Evolutionary conservation across 2,113 vertebrate species (phyloP), one percentile per base, ranked within the genome.

Genomic region (Lophotis ruficrista): DNA sequence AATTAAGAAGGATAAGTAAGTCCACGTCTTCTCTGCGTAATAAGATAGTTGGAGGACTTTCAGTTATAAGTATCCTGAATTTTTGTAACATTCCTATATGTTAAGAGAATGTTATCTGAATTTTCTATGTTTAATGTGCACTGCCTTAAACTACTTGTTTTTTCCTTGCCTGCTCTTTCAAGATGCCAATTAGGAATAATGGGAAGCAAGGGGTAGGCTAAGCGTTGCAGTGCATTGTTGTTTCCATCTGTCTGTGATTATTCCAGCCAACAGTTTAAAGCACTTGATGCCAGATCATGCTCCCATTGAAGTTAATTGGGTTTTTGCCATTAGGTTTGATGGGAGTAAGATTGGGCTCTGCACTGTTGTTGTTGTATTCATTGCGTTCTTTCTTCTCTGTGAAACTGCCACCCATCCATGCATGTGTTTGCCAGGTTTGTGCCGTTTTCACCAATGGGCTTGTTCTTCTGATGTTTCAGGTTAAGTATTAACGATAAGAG

Each of bases 151-250:
- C 90, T 58, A 94, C 97, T 97, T 98, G 95, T 98, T 98, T 98
- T 98, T 97, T 97, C 96, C 96, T 96, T 98, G 98, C 98, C 97
- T 98, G 96, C 98, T 98, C 97, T 98, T 98, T 98, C 97, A 98
- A 99, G 98, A 98, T 98, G 94, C 98, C 98, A 97, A 97, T 98
- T 98, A 98, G 98, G 98, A 98, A 97, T 98, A 98, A 98, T 98
- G 98, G 98, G 97, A 98, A 98, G 96, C 97, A 98, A 98, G 98
- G 98, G 98, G 98, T 99, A 99, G 98, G 98, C 98, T 97, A 90
- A 98, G 98, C 97, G 69, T 97, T 97, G 97, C 96, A 96, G 97
- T 98, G 98, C 97, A 86, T 97, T 95, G 96, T 97, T 98, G 91
- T 97, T 97, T 96, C 96, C 97, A 97, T 98, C 97, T 97, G 97